These are phyloP conservation scores for Ctenochaetus hawaiiensis DNA, from an alignment of 2,797 vertebrate genomes.

Conservation along the genomic window DNA sequence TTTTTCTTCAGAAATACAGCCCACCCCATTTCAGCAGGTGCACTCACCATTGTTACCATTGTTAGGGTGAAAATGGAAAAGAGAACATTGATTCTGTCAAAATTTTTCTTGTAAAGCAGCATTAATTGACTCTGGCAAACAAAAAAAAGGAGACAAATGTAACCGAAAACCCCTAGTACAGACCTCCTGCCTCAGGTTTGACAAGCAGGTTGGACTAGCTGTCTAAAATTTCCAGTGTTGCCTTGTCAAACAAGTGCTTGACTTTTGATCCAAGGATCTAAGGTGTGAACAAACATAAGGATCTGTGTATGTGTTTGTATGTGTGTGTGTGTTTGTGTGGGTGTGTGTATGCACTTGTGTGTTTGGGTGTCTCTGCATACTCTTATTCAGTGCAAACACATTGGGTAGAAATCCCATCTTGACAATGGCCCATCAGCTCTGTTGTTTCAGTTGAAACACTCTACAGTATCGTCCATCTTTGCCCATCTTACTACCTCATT, in stretches of 20 bases:
- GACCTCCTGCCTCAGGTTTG: slow-evolving; percentile 60
- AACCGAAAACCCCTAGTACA: slow-evolving; percentile 60
- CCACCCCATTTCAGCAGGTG: slow-evolving; percentile 51
- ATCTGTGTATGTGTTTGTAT: slow-evolving; percentile 59
- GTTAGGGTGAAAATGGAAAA: slow-evolving; percentile 66
- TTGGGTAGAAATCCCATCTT: slow-evolving; percentile 77
- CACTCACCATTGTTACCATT: slow-evolving; percentile 52
- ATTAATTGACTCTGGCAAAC: slow-evolving; percentile 81
- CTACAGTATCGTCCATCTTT: slow-evolving; percentile 60
- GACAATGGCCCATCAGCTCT: slow-evolving; percentile 64
- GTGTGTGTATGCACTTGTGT: slow-evolving; percentile 51
- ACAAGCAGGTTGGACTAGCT: slow-evolving; percentile 64
- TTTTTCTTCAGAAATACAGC: slow-evolving; percentile 45
- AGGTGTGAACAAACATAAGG: slow-evolving; percentile 78
- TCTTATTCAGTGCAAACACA: slow-evolving; percentile 88
- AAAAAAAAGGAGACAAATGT: slow-evolving; percentile 67
- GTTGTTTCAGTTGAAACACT: slow-evolving; percentile 70
- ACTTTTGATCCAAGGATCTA: slow-evolving; percentile 73
- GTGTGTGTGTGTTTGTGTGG: slow-evolving; percentile 58
- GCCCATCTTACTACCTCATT: slow-evolving; percentile 49
- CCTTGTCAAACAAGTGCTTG: slow-evolving; percentile 78
- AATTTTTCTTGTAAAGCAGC: slow-evolving; percentile 77
- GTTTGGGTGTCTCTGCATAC: slow-evolving; percentile 84
- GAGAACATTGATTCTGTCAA: slow-evolving; percentile 67
- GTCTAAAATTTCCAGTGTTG: slow-evolving; percentile 79